Conservation (phyloP, 2,888 invertebrate species). For the Trichopria drosophilae region DNA sequence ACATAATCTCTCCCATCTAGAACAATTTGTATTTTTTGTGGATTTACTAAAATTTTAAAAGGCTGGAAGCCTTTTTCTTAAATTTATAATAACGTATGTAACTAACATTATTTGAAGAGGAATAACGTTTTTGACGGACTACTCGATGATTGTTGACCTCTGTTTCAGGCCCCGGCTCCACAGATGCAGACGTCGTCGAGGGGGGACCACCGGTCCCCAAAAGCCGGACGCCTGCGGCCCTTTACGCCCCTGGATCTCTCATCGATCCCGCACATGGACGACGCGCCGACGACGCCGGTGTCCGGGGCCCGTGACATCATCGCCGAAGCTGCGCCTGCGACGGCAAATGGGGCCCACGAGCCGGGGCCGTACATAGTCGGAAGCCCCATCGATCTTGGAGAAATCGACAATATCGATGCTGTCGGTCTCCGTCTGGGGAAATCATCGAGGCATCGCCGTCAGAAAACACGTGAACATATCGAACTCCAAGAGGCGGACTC, state of each 20-base stretch:
- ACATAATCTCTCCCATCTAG: too few relatives aligned
- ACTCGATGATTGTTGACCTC: too few relatives aligned
- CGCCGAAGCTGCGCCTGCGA: constrained; percentile 31
- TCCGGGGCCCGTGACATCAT: constrained; percentile 38
- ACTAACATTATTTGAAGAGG: too few relatives aligned
- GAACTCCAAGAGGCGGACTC: constrained; percentile 49
- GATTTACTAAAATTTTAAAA: too few relatives aligned
- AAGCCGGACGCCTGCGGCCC: constrained; percentile 44
- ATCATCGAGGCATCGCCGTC: constrained; percentile 28
- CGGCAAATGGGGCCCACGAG: constrained; percentile 11
- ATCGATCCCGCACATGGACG: constrained; percentile 57
- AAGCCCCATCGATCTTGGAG: constrained; percentile 54
- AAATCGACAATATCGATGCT: constrained; percentile 55
- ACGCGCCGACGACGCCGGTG: constrained; percentile 41
- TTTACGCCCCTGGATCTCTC: constrained; percentile 55
- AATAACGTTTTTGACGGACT: too few relatives aligned
- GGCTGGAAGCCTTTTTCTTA: too few relatives aligned
- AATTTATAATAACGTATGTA: too few relatives aligned
- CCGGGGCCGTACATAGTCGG: constrained; percentile 53
- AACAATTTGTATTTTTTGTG: too few relatives aligned
- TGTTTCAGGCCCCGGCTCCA: constrained; percentile 55
- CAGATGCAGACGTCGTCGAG: constrained; percentile 54
- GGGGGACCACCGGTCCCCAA: constrained; percentile 49
- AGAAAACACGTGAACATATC: constrained; percentile 50
- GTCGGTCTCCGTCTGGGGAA: constrained; percentile 48